These are phyloP conservation scores for Akabosia matsudoensis DNA, from an alignment of 1,140 invertebrate species.

Conservation along the genomic window DNA sequence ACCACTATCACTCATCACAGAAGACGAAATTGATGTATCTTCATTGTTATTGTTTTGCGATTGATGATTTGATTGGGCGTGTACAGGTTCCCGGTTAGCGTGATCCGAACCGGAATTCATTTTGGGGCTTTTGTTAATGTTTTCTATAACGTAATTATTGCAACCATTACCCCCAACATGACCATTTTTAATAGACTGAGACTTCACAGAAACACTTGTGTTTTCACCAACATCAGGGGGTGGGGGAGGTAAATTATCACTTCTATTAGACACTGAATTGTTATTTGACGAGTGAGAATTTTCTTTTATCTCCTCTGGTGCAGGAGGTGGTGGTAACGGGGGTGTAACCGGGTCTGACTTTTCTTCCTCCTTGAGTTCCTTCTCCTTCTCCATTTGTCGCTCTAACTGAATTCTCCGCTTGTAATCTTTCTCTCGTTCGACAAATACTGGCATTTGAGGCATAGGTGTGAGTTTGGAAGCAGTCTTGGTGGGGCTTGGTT, in stretches of 20 bases:
- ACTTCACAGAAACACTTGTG: background rate
- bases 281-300: conserved; percentile 34
- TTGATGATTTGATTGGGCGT: background rate
- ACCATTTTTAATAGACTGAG: conserved; percentile 27
- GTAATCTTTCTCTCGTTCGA: conserved; percentile 34
- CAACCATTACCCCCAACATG: conserved; percentile 23
- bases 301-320: conserved; percentile 19
- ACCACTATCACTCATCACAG: conserved; percentile 46
- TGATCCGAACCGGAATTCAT: background rate
- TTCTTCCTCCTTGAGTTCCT: conserved; percentile 26
- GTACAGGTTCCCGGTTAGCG: background rate
- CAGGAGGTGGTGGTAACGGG: conserved; percentile 40
- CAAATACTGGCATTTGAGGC: conserved; percentile 37
- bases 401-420: conserved; percentile 7
- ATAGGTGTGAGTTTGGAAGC: conserved; percentile 41
- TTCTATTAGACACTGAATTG: conserved; percentile 37
- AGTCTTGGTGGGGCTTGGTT: conserved; percentile 42
- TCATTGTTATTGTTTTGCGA: conserved; percentile 39
- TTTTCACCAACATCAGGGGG: conserved; percentile 30
- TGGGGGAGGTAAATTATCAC: conserved; percentile 42
- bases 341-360: conserved; percentile 22
- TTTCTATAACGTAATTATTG: conserved; percentile 18
- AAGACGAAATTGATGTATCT: conserved; percentile 44
- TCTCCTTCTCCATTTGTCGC: conserved; percentile 24
- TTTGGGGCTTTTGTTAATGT: conserved; percentile 7